Conservation (phyloP, 2,888 invertebrate genomes). For the Slavum lentiscoides region DNA sequence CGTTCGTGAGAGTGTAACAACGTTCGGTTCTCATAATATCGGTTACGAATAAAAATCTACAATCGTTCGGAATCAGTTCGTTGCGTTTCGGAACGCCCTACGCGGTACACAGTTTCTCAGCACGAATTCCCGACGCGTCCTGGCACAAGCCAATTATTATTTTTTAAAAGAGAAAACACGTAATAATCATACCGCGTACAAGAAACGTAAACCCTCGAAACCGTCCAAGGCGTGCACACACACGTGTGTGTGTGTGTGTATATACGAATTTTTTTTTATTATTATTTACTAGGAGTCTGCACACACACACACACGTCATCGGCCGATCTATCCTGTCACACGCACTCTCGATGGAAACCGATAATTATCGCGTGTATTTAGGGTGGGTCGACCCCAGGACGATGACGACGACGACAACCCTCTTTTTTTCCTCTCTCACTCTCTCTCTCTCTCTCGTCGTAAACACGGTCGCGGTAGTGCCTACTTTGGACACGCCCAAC, state of each 20-base stretch:
- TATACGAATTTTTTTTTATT: not conserved
- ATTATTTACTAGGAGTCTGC: slow-evolving; percentile 8
- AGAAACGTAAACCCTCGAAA: not conserved
- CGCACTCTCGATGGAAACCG: slow-evolving; percentile 42
- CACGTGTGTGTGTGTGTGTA: not conserved
- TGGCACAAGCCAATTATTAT: no score
- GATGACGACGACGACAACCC: slow-evolving; percentile 33
- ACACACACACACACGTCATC: slow-evolving; percentile 27
- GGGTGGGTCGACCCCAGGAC: slow-evolving; percentile 44
- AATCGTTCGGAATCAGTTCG: no score
- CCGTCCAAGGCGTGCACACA: not conserved
- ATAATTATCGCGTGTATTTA: slow-evolving; percentile 46
- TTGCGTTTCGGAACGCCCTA: no score
- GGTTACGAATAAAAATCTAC: no score
- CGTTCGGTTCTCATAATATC: no score
- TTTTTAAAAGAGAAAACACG: no score
- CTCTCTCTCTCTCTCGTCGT: not conserved
- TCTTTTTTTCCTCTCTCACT: slow-evolving; percentile 11
- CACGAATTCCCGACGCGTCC: no score
- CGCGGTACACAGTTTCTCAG: no score
- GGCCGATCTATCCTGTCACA: slow-evolving; percentile 45
- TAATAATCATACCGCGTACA: no score
- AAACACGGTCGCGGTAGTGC: slow-evolving; percentile 39
- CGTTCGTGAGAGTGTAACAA: no score
- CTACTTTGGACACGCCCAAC: slow-evolving; percentile 43